Percentiles rank a stretch among this genome's conserved stretches.
phyloP scores from a whole-genome alignment of 2,797 vertebrate genomes.

The Gymnoscopelus braueri region DNA sequence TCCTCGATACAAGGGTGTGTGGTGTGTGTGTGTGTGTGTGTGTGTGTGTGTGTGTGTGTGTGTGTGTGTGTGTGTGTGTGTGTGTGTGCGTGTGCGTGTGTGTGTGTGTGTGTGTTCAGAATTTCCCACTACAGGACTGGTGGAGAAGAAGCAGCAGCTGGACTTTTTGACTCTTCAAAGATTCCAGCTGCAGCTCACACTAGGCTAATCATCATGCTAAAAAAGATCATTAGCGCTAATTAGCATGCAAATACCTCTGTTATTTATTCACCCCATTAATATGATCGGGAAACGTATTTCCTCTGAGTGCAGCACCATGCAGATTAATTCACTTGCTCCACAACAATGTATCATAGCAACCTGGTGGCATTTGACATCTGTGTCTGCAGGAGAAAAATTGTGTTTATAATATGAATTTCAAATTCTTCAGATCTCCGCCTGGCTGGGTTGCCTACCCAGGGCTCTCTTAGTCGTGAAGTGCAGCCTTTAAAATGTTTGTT shows the following conservation, averaged over 20 bases:
- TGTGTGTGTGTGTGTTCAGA: no score
- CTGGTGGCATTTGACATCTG: slow-evolving; percentile 5
- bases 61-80: no score
- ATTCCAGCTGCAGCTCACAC: slow-evolving; percentile 55
- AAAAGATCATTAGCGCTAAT: slow-evolving; percentile 74
- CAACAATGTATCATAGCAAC: slow-evolving; percentile 12
- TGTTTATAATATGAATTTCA: not conserved
- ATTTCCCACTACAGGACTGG: no score
- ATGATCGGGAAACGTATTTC: slow-evolving; percentile 51
- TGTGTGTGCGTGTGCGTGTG: no score
- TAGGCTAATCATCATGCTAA: slow-evolving; percentile 72
- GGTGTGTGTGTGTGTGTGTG: no score
- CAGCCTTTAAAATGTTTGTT: no score
- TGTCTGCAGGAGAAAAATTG: slow-evolving; percentile 9
- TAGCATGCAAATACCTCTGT: slow-evolving; percentile 74
- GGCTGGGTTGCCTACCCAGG: no score
- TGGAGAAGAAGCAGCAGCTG: slow-evolving; percentile 54
- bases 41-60: no score
- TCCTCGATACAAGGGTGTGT: no score
- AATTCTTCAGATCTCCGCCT: not conserved
- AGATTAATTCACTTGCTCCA: slow-evolving; percentile 39
- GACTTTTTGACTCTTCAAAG: slow-evolving; percentile 49
- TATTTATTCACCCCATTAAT: slow-evolving; percentile 70
- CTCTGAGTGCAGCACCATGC: slow-evolving; percentile 48
- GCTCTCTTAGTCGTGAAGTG: no score